Evolutionary conservation across 2,888 invertebrate species (phyloP).

Genomic region (Tubulanus polymorphus): DNA sequence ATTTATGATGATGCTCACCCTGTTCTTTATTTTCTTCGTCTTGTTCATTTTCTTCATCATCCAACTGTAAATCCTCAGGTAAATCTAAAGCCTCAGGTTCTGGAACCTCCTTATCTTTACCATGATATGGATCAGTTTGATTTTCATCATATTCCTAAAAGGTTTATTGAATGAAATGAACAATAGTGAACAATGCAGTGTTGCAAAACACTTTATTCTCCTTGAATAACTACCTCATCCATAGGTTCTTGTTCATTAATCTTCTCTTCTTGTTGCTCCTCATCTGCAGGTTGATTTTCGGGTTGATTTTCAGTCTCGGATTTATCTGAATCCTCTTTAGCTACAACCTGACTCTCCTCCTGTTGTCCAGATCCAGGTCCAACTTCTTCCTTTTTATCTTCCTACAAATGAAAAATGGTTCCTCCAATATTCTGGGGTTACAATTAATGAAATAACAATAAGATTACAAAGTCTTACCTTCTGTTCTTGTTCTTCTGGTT

Average conservation of each 20-base stretch:
- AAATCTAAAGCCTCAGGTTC: slow-evolving; percentile 81
- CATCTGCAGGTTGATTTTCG: slow-evolving; percentile 22
- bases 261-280: slow-evolving; percentile 55
- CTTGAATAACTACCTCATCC: too few relatives aligned
- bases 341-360: slow-evolving; percentile 66
- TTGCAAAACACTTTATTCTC: too few relatives aligned
- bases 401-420: not conserved
- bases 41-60: slow-evolving; percentile 55
- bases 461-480: slow-evolving; percentile 13
- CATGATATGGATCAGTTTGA: slow-evolving; percentile 38
- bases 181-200: too few relatives aligned
- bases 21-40: slow-evolving; percentile 21
- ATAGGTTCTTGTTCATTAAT: slow-evolving; percentile 58
- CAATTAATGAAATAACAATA: not conserved
- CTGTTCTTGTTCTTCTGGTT: slow-evolving; percentile 67
- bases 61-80: slow-evolving; percentile 80
- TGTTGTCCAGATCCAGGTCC: slow-evolving; percentile 47
- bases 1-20: too few relatives aligned
- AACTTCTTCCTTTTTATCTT: slow-evolving; percentile 53
- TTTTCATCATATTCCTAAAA: slow-evolving; percentile 51
- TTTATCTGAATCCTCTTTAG: slow-evolving; percentile 63
- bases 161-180: slow-evolving; percentile 20
- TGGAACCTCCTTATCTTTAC: slow-evolving; percentile 22
- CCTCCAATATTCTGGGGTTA: too few relatives aligned
- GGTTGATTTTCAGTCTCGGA: slow-evolving; percentile 53